These are phyloP conservation scores for Apogon hyalosoma DNA, from an alignment of 2,797 vertebrate species.

Conservation along the genomic window DNA sequence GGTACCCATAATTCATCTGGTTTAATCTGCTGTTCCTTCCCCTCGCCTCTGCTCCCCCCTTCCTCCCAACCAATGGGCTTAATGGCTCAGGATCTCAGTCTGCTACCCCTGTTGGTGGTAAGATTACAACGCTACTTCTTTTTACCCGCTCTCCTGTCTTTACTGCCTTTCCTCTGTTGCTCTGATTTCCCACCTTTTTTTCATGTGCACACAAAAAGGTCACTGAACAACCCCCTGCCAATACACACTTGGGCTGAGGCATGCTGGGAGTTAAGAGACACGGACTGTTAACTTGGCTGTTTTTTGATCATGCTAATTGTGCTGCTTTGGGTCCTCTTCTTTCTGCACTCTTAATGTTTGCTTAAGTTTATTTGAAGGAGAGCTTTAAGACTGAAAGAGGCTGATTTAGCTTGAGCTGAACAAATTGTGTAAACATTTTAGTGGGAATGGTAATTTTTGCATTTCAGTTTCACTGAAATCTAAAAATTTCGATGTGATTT, in stretches of 20 bases:
- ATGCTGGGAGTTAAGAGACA: conserved; percentile 69
- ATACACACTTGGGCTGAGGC: conserved; percentile 56
- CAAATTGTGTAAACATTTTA: no score
- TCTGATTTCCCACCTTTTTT: conserved; percentile 58
- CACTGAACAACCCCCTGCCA: conserved; percentile 51
- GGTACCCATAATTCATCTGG: conserved; percentile 85
- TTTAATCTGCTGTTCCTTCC: conserved; percentile 93
- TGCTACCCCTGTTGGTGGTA: conserved; percentile 97
- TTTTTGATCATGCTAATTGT: conserved; percentile 45
- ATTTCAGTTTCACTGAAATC: no score
- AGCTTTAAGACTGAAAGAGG: no score
- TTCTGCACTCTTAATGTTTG: conserved; percentile 36
- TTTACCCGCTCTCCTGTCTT: conserved; percentile 76
- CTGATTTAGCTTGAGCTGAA: no score
- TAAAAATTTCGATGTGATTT: no score
- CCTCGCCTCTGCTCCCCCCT: conserved; percentile 76
- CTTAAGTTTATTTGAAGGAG: not conserved
- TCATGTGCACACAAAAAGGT: conserved; percentile 62
- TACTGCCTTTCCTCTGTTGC: conserved; percentile 65
- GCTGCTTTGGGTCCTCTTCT: conserved; percentile 46
- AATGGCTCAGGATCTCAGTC: conserved; percentile 98
- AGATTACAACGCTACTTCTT: conserved; percentile 88
- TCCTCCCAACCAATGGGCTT: conserved; percentile 84
- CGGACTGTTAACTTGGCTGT: conserved; percentile 47
- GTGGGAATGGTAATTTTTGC: no score